A percentile compares a stretch with the other conserved stretches of the same genome.
These are phyloP conservation scores for Cercopithecus petaurista DNA, from an alignment of 2,797 vertebrate species.

Conservation along the genomic window DNA sequence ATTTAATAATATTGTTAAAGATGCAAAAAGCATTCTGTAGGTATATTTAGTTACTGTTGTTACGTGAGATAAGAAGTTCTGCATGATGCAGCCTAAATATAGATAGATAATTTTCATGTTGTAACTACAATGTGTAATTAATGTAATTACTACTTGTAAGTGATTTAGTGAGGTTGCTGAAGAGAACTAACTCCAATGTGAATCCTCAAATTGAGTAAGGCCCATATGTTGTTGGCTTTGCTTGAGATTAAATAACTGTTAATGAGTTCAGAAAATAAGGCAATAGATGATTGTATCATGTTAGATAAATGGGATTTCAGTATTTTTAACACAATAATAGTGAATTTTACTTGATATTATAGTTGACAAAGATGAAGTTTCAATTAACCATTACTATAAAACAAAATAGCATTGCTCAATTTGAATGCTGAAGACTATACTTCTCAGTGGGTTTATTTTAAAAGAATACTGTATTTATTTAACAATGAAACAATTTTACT, in stretches of 20 bases:
- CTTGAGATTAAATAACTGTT: not conserved
- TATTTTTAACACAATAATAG: not conserved
- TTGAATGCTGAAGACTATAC: not conserved
- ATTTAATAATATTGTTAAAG: not conserved
- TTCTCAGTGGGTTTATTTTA: not conserved
- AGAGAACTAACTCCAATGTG: not conserved
- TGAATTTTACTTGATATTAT: not conserved
- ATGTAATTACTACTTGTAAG: too few species aligned
- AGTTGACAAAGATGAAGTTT: not conserved
- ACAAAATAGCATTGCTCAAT: not conserved
- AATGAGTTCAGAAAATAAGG: not conserved
- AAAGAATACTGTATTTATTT: not conserved
- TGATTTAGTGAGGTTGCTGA: too few species aligned
- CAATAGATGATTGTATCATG: not conserved
- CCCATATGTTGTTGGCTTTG: not conserved
- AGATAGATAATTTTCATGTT: not conserved
- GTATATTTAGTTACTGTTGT: not conserved
- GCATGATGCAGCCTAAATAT: not conserved
- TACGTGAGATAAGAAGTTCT: not conserved
- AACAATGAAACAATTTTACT: not conserved
- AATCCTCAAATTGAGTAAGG: not conserved
- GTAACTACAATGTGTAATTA: not conserved
- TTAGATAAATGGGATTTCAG: not conserved
- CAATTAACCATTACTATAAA: not conserved
- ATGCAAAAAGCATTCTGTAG: not conserved